Base-by-base conservation (phyloP, 2,113 vertebrate species). In the Suricata suricatta region DNA sequence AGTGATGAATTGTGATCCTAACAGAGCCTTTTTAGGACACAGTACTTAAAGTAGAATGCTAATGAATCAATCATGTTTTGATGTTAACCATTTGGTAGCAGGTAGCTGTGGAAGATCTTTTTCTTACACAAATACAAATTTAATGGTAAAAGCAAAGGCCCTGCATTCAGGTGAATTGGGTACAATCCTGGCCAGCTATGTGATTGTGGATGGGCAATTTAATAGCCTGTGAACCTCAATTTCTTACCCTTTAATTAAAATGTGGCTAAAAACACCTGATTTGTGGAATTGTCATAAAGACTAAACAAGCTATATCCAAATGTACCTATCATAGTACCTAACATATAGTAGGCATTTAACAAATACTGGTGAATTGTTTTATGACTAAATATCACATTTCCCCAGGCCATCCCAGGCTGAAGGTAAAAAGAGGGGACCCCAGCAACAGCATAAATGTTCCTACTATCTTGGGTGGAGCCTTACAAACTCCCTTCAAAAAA, bases 221-320 rank as follows among this genome's bases (percentile, higher is more conserved):
- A 89, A 63, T 1, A 47, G 5, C 14, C 29, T 80, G 10, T 76
- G 41, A 87, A 91, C 33, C 35, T 89, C 19, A 29, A 38, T 23
- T 80, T 88, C 35, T 95, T 92, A 21, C 44, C 50, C 29, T 94
- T 72, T 80, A 89, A 63, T 63, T 97, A 76, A 92, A 76, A 93
- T 2, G 11, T 47, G 11, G 5, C 47, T 44, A 82, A 38, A 91
- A 80, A 5, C 33, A 71, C 52, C 71, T 95, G 17, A 23, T 71
- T 71, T 77, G 4, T 64, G 54, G n/a, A 80, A 33, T 44, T 66
- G 38, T 91, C 68, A 3, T 76, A 74, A 88, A 95, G 72, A 91
- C n/a, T 80, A 77, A 91, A 88, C 80, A 44, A 85, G 33, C 47
- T 81, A 72, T 25, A 16, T 38, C 33, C 50, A 50, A 86, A 71